A percentile compares a stretch with the other conserved stretches of the same genome.
Evolutionary conservation across 2,797 vertebrate genomes (phyloP).

Genomic region (Takifugu rubripes): DNA sequence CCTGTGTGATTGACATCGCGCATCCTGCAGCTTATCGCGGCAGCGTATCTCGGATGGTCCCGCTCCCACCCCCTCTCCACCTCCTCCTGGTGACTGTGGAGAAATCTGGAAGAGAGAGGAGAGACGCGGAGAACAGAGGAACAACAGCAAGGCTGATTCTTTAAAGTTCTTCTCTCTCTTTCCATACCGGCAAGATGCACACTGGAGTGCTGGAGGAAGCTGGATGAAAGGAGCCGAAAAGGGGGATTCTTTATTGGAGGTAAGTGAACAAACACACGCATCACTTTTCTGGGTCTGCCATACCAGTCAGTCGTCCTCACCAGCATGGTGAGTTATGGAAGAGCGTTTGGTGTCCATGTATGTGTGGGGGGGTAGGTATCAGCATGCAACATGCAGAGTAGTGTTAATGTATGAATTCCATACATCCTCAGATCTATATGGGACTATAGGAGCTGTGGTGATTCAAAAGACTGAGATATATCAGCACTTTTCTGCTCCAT

Average conservation of each 20-base stretch:
- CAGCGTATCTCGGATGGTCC: conserved; percentile 62
- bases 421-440: conserved; percentile 29
- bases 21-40: conserved; percentile 69
- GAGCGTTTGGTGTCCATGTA: conserved; percentile 11
- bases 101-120: conserved; percentile 48
- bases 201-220: conserved; percentile 51
- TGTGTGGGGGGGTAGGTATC: not conserved
- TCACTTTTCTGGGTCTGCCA: conserved; percentile 49
- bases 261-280: conserved; percentile 44
- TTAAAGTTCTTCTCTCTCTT: conserved; percentile 44
- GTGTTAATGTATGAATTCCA: conserved; percentile 36
- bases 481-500: conserved; percentile 59
- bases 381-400: conserved; percentile 37
- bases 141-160: conserved; percentile 50
- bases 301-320: conserved; percentile 38
- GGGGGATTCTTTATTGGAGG: conserved; percentile 58
- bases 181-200: conserved; percentile 48
- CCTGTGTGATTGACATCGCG: conserved; percentile 72
- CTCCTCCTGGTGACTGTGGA: conserved; percentile 46
- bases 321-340: conserved; percentile 37
- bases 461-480: conserved; percentile 30
- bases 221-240: conserved; percentile 46
- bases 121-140: conserved; percentile 43
- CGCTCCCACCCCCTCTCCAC: conserved; percentile 19
- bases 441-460: conserved; percentile 21